These are phyloP conservation scores for Drosophila leonis DNA, from an alignment of 2,888 invertebrate species.

Conservation along the genomic window DNA sequence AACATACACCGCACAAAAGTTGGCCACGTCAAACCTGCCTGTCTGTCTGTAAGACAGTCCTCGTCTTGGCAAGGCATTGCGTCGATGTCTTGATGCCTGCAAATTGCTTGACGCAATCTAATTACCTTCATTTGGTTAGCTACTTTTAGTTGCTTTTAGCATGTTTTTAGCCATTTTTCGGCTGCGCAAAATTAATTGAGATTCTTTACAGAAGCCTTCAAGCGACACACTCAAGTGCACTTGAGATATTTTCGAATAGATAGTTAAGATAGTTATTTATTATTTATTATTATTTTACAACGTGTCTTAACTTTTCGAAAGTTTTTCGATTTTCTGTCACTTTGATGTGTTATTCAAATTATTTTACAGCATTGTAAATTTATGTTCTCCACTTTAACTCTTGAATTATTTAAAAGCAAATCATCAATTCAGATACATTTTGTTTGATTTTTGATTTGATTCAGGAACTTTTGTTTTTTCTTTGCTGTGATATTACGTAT, in stretches of 20 bases:
- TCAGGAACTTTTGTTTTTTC: neutral
- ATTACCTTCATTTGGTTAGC: constrained; percentile 70
- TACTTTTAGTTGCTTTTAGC: constrained; percentile 68
- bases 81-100: constrained; percentile 50
- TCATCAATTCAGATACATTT: neutral
- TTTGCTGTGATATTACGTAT: constrained; percentile 7
- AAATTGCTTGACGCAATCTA: constrained; percentile 72
- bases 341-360: neutral
- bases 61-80: constrained; percentile 25
- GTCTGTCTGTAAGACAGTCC: constrained; percentile 8
- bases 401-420: neutral
- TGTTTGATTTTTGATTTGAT: neutral
- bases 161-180: constrained; percentile 28
- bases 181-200: constrained; percentile 19
- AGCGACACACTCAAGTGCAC: neutral
- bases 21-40: constrained; percentile 19
- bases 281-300: neutral
- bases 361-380: neutral
- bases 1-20: constrained; percentile 24
- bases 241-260: neutral
- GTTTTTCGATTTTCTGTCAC: neutral
- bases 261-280: neutral
- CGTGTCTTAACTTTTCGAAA: neutral
- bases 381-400: neutral
- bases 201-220: neutral